Conservation (phyloP, 2,888 invertebrate species). For the Andrena haemorrhoa region DNA sequence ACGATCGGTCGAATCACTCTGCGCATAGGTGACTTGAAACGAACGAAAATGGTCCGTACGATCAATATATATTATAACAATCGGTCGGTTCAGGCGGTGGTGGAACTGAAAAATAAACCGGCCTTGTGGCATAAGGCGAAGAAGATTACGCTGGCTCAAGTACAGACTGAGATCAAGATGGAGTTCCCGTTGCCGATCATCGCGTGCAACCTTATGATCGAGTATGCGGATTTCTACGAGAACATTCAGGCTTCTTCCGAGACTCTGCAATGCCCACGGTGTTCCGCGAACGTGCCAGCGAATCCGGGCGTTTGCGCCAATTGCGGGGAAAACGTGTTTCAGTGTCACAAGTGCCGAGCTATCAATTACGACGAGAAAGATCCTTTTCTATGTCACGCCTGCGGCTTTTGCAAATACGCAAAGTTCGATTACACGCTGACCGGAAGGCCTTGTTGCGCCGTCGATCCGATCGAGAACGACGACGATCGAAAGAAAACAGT, state of each 20-base stretch:
- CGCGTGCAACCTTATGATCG: slow-evolving; percentile 99
- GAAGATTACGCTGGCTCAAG: slow-evolving; percentile 94
- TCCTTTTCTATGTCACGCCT: slow-evolving; percentile 99
- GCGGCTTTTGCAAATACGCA: slow-evolving; percentile 99
- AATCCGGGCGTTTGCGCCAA: slow-evolving; percentile 99
- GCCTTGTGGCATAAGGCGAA: slow-evolving; percentile 99
- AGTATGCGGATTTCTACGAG: slow-evolving; percentile 99
- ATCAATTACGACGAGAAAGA: slow-evolving; percentile 99
- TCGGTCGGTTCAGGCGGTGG: slow-evolving; percentile 97
- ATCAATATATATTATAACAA: slow-evolving; percentile 99
- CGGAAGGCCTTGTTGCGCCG: slow-evolving; percentile 97
- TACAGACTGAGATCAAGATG: slow-evolving; percentile 97
- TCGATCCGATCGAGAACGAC: slow-evolving; percentile 98
- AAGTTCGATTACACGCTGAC: slow-evolving; percentile 98
- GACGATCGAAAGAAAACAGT: slow-evolving; percentile 98
- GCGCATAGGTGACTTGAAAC: slow-evolving; percentile 97
- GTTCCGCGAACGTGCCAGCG: slow-evolving; percentile 98
- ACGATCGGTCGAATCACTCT: slow-evolving; percentile 97
- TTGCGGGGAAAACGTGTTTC: slow-evolving; percentile 99
- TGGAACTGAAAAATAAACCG: slow-evolving; percentile 98
- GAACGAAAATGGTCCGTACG: slow-evolving; percentile 98
- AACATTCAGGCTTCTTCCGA: slow-evolving; percentile 97
- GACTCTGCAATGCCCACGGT: slow-evolving; percentile 97
- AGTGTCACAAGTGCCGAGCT: slow-evolving; percentile 99
- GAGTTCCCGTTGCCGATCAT: slow-evolving; percentile 99